These are phyloP conservation scores for Amblyjoppa proteus DNA, from an alignment of 2,888 invertebrate species.

Conservation along the genomic window DNA sequence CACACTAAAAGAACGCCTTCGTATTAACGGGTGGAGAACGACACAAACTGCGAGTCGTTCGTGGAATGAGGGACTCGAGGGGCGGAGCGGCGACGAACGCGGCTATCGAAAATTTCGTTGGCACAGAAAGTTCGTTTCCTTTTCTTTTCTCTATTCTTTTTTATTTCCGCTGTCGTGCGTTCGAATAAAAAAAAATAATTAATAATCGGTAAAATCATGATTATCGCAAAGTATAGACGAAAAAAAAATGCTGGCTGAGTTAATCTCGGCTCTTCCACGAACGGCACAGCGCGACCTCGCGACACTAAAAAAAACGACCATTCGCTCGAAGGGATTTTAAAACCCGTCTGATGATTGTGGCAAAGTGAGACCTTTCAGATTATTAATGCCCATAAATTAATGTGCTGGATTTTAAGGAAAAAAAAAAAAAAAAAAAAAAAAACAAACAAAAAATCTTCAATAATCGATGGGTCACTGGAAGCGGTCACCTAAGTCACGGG, in stretches of 20 bases:
- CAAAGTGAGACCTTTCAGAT: constrained; percentile 38
- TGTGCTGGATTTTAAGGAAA: constrained; percentile 36
- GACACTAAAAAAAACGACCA: constrained; percentile 14
- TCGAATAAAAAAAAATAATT: constrained; percentile 43
- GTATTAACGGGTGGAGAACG: constrained; percentile 23
- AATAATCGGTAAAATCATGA: constrained; percentile 36
- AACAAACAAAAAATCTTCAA: constrained; percentile 69
- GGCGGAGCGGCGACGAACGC: constrained; percentile 24
- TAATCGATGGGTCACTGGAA: constrained; percentile 73
- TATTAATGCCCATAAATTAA: constrained; percentile 74
- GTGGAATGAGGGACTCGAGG: constrained; percentile 33
- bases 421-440: constrained; percentile 25
- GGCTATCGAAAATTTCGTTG: constrained; percentile 49
- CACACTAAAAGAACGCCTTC: constrained; percentile 31
- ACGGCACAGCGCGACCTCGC: constrained; percentile 42
- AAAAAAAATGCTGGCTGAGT: constrained; percentile 41
- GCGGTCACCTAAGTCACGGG: constrained; percentile 74
- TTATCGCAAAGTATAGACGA: constrained; percentile 43
- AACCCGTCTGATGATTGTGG: constrained; percentile 8
- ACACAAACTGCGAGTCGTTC: constrained; percentile 27
- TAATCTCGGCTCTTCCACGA: constrained; percentile 51
- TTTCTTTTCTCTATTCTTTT: not conserved
- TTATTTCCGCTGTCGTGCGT: constrained; percentile 56
- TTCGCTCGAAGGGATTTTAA: constrained; percentile 20
- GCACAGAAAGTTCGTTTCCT: constrained; percentile 47